Base-by-base conservation (phyloP, 1,140 invertebrate species). In the Stenopsyche tienmushanensis region DNA sequence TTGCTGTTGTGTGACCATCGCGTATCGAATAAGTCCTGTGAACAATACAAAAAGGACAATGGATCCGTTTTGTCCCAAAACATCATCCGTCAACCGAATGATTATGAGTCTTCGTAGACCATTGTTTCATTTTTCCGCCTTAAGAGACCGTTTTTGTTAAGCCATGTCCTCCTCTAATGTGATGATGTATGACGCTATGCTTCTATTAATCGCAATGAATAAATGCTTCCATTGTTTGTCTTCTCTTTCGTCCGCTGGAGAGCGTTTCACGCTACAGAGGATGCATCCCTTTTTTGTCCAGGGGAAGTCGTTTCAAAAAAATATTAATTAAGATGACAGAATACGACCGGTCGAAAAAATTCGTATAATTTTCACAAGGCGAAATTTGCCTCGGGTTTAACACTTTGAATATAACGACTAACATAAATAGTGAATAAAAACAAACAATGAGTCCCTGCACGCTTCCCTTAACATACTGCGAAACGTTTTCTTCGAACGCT, bases 41-140 rank as follows among this genome's bases (percentile, higher is more conserved):
- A n/a, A n/a, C n/a, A n/a, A n/a, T n/a, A n/a, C n/a, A n/a, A n/a
- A n/a, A n/a, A n/a, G n/a, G n/a, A n/a, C n/a, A n/a, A n/a, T n/a
- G n/a, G n/a, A n/a, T n/a, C n/a, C n/a, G n/a, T n/a, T n/a, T n/a
- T n/a, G n/a, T n/a, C n/a, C n/a, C n/a, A n/a, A n/a, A n/a, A n/a
- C n/a, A 50, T 63, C 50, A 50, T 55, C 42, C 50, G 17, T 64
- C 62, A 64, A 42, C 41, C 53, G 49, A 57, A 58, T 47, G 24
- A 57, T 65, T 62, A 62, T 62, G 29, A 41, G 45, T 21, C 59
- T 17, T 50, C 49, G 59, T 50, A 26, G 13, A n/a, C 54, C 44
- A 58, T 65, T 66, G 64, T 66, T 66, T 60, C 45, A 66, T 60
- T 66, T 54, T 66, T 66, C 64, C 64, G 57, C 55, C 64, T 60